Percentiles rank a stretch among this genome's conserved stretches.
These are phyloP conservation scores for Ormyrus rosae DNA, from an alignment of 2,888 invertebrate species.

Conservation along the genomic window DNA sequence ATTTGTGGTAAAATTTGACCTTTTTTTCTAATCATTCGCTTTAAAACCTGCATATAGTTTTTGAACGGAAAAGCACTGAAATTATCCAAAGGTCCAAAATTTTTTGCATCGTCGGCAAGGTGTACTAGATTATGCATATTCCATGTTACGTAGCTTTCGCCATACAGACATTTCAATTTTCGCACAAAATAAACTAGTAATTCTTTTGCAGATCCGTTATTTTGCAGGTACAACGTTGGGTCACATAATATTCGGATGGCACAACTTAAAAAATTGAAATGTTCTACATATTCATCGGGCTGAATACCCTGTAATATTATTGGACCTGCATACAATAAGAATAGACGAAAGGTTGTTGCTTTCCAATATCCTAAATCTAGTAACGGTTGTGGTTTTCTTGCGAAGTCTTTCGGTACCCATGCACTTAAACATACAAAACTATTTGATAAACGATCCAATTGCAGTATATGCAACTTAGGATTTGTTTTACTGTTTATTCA, in stretches of 20 bases:
- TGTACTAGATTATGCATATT: conserved; percentile 29
- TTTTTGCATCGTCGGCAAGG: conserved; percentile 28
- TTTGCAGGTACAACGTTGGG: neutral
- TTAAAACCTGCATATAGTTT: conserved; percentile 47
- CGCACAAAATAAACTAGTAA: neutral
- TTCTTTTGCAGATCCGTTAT: neutral
- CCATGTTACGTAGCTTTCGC: conserved; percentile 8
- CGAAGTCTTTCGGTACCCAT: no score
- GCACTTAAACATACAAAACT: no score
- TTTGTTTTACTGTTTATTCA: no score
- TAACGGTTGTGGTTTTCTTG: conserved; percentile 3
- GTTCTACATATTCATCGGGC: neutral
- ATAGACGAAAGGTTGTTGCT: neutral
- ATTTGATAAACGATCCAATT: no score
- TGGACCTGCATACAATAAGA: conserved; percentile 17
- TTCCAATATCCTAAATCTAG: conserved; percentile 3
- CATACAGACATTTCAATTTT: conserved; percentile 17
- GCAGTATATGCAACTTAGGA: no score
- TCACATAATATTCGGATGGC: conserved; percentile 8
- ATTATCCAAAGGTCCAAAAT: conserved; percentile 41
- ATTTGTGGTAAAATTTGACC: conserved; percentile 29
- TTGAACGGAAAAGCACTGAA: conserved; percentile 49
- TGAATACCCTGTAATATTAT: neutral
- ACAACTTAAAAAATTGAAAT: conserved; percentile 1
- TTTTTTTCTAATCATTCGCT: conserved; percentile 30